phyloP scores from a whole-genome alignment of 2,797 vertebrate species.

The Scolopax bukidnonensis region DNA sequence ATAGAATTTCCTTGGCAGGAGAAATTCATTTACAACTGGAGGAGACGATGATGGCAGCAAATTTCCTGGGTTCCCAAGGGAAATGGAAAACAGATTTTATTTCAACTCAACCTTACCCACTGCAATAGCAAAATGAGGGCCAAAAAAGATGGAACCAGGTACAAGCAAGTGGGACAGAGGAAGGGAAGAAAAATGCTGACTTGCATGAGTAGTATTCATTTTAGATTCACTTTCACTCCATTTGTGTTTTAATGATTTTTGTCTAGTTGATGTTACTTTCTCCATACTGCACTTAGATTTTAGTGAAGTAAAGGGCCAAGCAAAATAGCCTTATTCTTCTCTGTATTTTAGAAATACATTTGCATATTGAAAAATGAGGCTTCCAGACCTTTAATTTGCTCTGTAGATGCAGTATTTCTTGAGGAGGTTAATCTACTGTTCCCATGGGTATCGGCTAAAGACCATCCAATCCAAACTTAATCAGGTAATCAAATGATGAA shows the following conservation, averaged over 20 bases:
- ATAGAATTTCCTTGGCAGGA: neutral
- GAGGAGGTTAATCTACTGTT: neutral
- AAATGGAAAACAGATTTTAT: conserved; percentile 3
- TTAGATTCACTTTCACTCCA: neutral
- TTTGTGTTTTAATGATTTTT: neutral
- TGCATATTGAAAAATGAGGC: neutral
- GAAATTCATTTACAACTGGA: neutral
- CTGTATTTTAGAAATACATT: neutral
- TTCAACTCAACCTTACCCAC: neutral
- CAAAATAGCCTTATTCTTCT: neutral
- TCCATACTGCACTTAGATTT: neutral
- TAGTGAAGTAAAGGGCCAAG: neutral
- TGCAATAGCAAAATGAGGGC: neutral
- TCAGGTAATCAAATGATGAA: conserved; percentile 6
- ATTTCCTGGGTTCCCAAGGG: neutral
- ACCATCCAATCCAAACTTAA: neutral
- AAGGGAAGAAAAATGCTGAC: neutral
- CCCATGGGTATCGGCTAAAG: neutral
- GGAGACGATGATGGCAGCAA: neutral
- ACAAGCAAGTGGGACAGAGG: neutral
- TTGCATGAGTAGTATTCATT: neutral
- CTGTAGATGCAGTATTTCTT: neutral
- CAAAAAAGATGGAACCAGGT: neutral
- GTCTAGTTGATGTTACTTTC: neutral
- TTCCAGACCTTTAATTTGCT: neutral